Conservation (phyloP, 2,888 invertebrate genomes). For the Drosophila koepferae region DNA sequence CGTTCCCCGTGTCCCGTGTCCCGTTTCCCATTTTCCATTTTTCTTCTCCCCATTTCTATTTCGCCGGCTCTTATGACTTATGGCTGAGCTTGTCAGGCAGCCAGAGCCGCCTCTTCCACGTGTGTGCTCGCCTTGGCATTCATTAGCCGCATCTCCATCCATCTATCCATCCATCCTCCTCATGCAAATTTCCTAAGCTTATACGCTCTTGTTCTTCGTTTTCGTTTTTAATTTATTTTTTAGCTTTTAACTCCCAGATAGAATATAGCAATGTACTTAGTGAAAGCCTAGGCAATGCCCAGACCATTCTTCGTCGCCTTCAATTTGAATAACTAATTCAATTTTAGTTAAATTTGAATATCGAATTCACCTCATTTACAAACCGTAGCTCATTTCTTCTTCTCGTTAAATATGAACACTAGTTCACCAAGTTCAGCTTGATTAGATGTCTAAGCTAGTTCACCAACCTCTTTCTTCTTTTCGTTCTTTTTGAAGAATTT, state of each 20-base stretch:
- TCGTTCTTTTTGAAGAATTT: background rate
- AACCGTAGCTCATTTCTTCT: background rate
- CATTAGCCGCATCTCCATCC: conserved; percentile 63
- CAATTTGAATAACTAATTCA: background rate
- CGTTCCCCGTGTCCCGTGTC: background rate
- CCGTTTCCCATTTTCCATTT: conserved; percentile 5
- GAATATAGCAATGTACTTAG: conserved; percentile 11
- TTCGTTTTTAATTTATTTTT: conserved; percentile 3
- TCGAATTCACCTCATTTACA: background rate
- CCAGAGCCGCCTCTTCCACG: background rate
- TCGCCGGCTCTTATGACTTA: background rate
- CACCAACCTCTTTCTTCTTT: background rate
- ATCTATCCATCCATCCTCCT: background rate
- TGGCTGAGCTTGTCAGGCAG: conserved; percentile 18
- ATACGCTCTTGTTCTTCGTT: conserved; percentile 10
- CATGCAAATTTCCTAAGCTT: conserved; percentile 39
- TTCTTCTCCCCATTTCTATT: background rate
- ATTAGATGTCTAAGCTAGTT: background rate
- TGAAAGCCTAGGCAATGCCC: background rate
- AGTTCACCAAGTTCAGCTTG: no score
- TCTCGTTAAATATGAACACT: no score
- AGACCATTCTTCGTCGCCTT: background rate
- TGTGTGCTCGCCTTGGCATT: conserved; percentile 54
- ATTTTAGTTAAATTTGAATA: background rate
- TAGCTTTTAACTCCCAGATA: background rate